A percentile compares a stretch with the other conserved stretches of the same genome.
phyloP scores from a whole-genome alignment of 1,140 invertebrate species.

The Amphibalanus amphitrite region DNA sequence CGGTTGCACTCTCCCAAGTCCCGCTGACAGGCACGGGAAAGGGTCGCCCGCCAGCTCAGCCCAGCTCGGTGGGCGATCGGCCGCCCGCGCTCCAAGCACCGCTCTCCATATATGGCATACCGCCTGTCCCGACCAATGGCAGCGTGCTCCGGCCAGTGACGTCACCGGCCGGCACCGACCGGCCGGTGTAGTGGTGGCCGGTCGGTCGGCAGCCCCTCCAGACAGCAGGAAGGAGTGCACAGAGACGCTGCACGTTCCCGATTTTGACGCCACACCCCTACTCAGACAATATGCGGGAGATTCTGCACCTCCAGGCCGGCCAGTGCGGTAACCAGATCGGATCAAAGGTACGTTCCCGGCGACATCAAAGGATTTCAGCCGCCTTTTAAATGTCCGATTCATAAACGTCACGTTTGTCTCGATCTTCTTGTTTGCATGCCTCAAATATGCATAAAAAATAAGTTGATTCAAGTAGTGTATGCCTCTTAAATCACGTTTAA shows the following conservation, averaged over 20 bases:
- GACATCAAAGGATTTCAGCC: not conserved
- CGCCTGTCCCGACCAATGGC: not conserved
- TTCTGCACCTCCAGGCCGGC: conserved; percentile 14
- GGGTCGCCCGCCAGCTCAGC: no score
- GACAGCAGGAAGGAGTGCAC: not conserved
- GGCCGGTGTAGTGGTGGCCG: not conserved
- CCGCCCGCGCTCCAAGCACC: no score
- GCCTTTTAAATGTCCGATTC: conserved; percentile 19
- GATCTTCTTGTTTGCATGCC: no score
- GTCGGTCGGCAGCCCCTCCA: not conserved
- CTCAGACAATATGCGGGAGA: conserved; percentile 7
- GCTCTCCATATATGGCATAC: no score
- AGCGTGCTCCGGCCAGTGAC: not conserved
- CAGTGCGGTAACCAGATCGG: conserved; percentile 16
- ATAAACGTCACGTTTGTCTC: no score
- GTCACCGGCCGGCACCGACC: not conserved
- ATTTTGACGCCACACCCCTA: not conserved
- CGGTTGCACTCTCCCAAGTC: no score
- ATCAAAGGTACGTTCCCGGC: conserved; percentile 6
- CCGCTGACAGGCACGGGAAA: no score
- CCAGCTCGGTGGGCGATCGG: no score
- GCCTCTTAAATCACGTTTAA: no score
- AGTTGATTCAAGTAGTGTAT: no score
- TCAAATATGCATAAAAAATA: no score
- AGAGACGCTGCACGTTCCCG: not conserved